Base-by-base conservation (phyloP, 2,797 vertebrate genomes). In the Fundulus diaphanus region DNA sequence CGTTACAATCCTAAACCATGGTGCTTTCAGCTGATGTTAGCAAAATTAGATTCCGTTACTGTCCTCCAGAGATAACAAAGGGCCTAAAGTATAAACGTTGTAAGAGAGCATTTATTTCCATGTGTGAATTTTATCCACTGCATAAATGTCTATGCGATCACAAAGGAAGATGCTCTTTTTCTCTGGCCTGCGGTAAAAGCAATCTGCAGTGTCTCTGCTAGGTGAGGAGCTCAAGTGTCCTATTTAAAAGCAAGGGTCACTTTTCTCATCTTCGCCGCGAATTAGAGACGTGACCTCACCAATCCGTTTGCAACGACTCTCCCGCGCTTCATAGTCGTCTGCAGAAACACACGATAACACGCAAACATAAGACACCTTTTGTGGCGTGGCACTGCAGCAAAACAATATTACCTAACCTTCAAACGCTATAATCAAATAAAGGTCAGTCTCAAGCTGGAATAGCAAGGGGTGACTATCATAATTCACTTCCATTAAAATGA, bases 171-270 rank as follows among this genome's bases (percentile, higher is more conserved):
- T 76, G 83, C 76, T 87, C 82, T 83, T 81, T 87, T 82, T 66
- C 24, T 42, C 80, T 81, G 74, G 77, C 82, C 70, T 84, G 76
- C 52, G 79, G 87, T 73, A 87, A 86, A 90, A 93, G 86, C 88
- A 92, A 90, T 92, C 90, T 89, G 82, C 77, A 61, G 80, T 63
- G 79, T 88, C 82, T 87, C 78, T 46, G 79, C 82, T 86, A 87
- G 89, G 87, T 93, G 89, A 93, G 85, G 87, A 88, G 86, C 84
- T 86, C 84, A 66, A 72, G 74, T 84, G 90, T 87, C 88, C 89
- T 92, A 89, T 90, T 92, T 90, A 90, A 92, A 91, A 92, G 88
- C 80, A 84, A 22, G 87, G 91, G 89, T 92, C 89, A 88, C 85
- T 87, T 90, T 88, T 87, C 90, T 92, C 91, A 93, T 92, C 92